These are phyloP conservation scores for Drosophila nikananu DNA, from an alignment of 1,140 invertebrate genomes.

Conservation along the genomic window DNA sequence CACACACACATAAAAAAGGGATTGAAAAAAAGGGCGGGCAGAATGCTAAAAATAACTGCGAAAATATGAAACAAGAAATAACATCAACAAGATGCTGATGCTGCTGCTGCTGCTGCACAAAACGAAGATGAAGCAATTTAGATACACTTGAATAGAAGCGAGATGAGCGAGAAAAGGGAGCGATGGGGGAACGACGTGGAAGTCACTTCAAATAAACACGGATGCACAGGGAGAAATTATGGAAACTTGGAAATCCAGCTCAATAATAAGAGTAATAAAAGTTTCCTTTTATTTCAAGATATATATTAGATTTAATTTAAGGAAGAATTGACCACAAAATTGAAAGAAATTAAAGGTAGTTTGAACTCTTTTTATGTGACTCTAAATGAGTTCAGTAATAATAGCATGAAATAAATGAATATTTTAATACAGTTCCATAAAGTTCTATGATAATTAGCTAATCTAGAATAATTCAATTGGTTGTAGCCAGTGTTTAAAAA, in stretches of 20 bases:
- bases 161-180: conserved; percentile 5
- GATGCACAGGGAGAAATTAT: conserved; percentile 8
- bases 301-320: background rate
- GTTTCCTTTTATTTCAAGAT: too few species aligned
- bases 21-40: conserved; percentile 29
- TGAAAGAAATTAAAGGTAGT: too few species aligned
- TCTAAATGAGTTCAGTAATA: too few species aligned
- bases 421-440: too few species aligned
- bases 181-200: conserved; percentile 8
- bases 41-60: conserved; percentile 56
- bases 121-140: conserved; percentile 76
- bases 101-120: conserved; percentile 45
- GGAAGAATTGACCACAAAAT: background rate
- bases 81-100: conserved; percentile 52
- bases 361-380: background rate
- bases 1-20: conserved; percentile 20
- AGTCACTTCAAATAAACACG: conserved; percentile 42
- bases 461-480: too few species aligned
- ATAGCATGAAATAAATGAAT: too few species aligned
- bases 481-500: too few species aligned
- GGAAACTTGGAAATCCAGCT: background rate
- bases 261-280: too few species aligned
- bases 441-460: too few species aligned
- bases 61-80: conserved; percentile 62
- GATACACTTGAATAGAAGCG: conserved; percentile 65